phyloP scores from a whole-genome alignment of 2,797 vertebrate species.

The Lycodopsis pacificus region DNA sequence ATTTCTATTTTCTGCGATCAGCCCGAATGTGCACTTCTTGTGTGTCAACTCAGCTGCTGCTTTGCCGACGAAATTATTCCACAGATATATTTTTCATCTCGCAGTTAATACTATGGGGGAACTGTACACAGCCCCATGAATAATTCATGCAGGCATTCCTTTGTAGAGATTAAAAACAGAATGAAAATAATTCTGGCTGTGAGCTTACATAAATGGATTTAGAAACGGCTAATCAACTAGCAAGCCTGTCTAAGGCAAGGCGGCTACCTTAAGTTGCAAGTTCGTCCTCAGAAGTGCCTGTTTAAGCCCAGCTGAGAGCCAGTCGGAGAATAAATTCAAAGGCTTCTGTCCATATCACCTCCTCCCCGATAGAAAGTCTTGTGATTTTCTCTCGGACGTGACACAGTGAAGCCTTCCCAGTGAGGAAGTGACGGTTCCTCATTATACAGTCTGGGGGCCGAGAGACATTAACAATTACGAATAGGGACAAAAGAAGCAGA shows the following conservation, averaged over 20 bases:
- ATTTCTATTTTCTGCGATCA: conserved; percentile 56
- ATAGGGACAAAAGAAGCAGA: conserved; percentile 63
- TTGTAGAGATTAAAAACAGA: conserved; percentile 74
- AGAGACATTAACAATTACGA: conserved; percentile 70
- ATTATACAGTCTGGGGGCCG: conserved; percentile 70
- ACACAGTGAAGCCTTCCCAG: conserved; percentile 58
- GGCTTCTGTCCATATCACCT: conserved; percentile 52
- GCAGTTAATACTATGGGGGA: conserved; percentile 59
- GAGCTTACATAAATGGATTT: conserved; percentile 69
- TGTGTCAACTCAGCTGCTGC: conserved; percentile 44
- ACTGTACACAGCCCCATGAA: conserved; percentile 67
- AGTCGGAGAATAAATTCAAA: conserved; percentile 68
- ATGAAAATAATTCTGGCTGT: conserved; percentile 64
- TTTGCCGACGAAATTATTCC: conserved; percentile 54
- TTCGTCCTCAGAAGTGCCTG: conserved; percentile 63
- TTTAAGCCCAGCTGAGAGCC: conserved; percentile 61
- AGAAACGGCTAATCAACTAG: conserved; percentile 74
- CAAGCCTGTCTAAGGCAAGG: conserved; percentile 35
- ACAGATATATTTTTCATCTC: conserved; percentile 57
- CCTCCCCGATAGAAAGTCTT: conserved; percentile 56
- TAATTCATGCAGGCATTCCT: conserved; percentile 71
- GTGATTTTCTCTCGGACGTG: conserved; percentile 62
- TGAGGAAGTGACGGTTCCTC: conserved; percentile 71
- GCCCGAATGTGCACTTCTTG: conserved; percentile 38
- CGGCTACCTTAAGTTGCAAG: conserved; percentile 54